phyloP scores from a whole-genome alignment of 2,113 vertebrate species.

The Drymodes brunneopygia region DNA sequence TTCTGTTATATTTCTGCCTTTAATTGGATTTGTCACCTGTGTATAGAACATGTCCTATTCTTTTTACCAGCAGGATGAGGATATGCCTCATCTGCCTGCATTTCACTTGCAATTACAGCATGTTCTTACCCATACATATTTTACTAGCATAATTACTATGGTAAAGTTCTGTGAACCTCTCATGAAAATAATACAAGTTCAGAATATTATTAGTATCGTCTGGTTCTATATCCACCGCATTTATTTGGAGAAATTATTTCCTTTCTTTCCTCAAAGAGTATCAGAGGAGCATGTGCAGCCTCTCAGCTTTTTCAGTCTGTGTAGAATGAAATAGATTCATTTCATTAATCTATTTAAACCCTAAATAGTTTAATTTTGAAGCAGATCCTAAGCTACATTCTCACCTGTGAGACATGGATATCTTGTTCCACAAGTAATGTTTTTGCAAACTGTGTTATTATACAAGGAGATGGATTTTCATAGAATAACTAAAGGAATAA shows the following conservation, averaged over 20 bases:
- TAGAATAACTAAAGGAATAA: neutral
- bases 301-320: neutral
- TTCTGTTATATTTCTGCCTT: neutral
- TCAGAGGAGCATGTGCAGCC: fast-evolving
- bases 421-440: neutral
- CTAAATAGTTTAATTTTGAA: neutral
- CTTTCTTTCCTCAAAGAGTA: neutral
- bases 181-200: neutral
- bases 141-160: neutral
- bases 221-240: neutral
- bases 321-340: neutral
- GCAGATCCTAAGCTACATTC: neutral
- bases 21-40: neutral
- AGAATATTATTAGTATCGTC: neutral
- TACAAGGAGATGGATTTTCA: neutral
- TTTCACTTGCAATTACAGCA: neutral
- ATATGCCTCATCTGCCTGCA: neutral
- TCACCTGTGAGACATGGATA: neutral
- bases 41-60: neutral
- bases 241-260: neutral
- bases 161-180: neutral
- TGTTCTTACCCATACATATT: neutral
- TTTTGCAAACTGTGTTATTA: neutral
- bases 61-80: neutral
- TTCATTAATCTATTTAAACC: neutral